Evolutionary conservation across 2,113 vertebrate genomes (phyloP), one percentile per base, ranked within the genome.

Genomic region (Menidia beryllina): DNA sequence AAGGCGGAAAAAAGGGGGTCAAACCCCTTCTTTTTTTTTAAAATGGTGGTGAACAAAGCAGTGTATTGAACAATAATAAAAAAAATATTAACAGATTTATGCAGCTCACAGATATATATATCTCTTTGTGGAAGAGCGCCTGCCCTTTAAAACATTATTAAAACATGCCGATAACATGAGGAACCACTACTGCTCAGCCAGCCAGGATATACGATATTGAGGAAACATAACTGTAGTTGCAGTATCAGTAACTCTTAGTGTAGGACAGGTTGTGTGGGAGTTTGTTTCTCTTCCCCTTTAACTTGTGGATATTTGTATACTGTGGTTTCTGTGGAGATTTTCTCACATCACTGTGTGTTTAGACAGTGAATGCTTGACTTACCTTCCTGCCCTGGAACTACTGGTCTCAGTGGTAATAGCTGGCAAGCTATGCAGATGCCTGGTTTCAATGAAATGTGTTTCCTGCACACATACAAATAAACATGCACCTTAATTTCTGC

Each of bases 251-350:
- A 64, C 13, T 9, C 19, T 2, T 23, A 19, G 17, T 50, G 20
- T 56, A 41, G 17, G 19, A 49, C 15, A 45, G 23, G 14, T 4
- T 24, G 27, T 50, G 27, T 50, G 45, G 60, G 24, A 63, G 61
- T 27, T 17, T 15, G 11, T 23, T 26, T 65, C 20, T 1, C 53
- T 51, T n/a, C 57, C 38, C 13, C 48, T 47, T 5, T 55, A 30
- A 63, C 36, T 30, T 53, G 27, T 59, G 49, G 7, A 13, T 76
- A 21, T 82, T 41, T 87, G 77, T 84, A 83, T 89, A 63, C 52
- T 69, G 50, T 64, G 79, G 81, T 88, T 82, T 12, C 88, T 64
- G 75, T 86, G 81, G 86, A 72, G 77, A 79, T 56, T 9, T 36
- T 45, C 62, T 66, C 53, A 64, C 69, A 27, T 75, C 55, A 19